Conservation (phyloP, 30 jellyfish, hydroid and myxozoan genomes). For the Rhopilema esculentum region DNA sequence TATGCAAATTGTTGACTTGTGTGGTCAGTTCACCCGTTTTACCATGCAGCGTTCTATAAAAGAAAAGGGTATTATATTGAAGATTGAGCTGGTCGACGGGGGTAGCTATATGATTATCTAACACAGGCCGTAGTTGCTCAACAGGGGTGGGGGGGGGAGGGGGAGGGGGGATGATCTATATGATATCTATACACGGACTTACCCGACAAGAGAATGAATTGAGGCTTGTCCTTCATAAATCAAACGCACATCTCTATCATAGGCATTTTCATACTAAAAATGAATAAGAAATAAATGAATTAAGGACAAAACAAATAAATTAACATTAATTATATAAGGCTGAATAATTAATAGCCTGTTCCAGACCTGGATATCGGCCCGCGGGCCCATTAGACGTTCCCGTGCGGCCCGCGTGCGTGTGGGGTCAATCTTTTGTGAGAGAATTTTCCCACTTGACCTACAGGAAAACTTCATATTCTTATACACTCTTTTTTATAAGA, state of each 20-base stretch:
- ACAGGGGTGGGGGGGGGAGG: background rate
- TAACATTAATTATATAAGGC: no score
- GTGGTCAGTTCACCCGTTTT: conserved; percentile 92
- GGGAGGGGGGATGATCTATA: background rate
- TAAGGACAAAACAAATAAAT: background rate
- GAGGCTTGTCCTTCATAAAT: conserved; percentile 92
- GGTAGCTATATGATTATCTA: background rate
- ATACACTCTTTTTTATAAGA: no score
- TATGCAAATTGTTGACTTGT: conserved; percentile 87
- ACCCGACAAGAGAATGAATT: conserved; percentile 85
- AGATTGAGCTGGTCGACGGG: no score
- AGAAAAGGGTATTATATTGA: background rate
- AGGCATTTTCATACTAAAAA: conserved; percentile 76
- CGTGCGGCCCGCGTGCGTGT: no score
- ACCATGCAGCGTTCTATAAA: conserved; percentile 82
- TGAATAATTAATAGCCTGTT: no score
- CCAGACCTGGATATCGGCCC: no score
- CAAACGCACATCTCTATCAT: conserved; percentile 89
- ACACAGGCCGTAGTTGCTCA: no score
- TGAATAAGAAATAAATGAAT: background rate
- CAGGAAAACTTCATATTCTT: no score
- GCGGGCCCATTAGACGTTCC: no score
- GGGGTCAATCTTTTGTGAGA: no score
- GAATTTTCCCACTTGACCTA: no score
- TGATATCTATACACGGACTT: conserved; percentile 7